Evolutionary conservation across 2,888 invertebrate genomes (phyloP), one percentile per base, ranked within the genome.

Genomic region (Leptinotarsa juncta): DNA sequence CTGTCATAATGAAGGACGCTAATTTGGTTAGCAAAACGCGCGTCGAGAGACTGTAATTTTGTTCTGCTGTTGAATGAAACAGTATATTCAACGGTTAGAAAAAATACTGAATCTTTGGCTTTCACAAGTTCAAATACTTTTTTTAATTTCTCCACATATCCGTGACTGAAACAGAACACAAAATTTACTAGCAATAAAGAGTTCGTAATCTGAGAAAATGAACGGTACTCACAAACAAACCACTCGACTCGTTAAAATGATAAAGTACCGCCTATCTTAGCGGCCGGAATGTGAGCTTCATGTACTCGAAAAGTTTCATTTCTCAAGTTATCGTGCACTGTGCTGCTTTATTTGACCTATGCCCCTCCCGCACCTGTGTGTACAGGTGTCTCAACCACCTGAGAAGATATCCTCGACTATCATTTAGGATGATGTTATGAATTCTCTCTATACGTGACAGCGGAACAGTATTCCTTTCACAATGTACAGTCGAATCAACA

Each of bases 301-400:
- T 65, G 65, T 66, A 70, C 71, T 70, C 55, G 72, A 70, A 70
- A 69, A 75, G 72, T 78, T 80, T 80, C 76, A 76, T 62, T 62
- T 62, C 32, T 62, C 62, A 76, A 51, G 79, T 80, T 77, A 77
- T 76, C 78, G 69, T 77, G 80, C 73, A 78, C 77, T 75, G 60
- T 73, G 74, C 72, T 78, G 78, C 71, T 53, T 57, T 65, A 74
- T 76, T 79, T 84, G 84, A 84, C 84, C 85, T 84, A 77, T 84
- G 83, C 76, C 82, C 83, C 81, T 78, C 81, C 80, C 82, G 82
- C 84, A 84, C 82, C 83, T 84, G 83, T 81, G 81, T 77, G 78
- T 82, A 84, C 85, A 85, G 84, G 84, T 84, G 85, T 83, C 83
- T 82, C 80, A 80, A 82, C 82, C 84, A 83, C 82, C 83, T 83